phyloP scores from a whole-genome alignment of 2,888 invertebrate species.

The Sisyra nigra region DNA sequence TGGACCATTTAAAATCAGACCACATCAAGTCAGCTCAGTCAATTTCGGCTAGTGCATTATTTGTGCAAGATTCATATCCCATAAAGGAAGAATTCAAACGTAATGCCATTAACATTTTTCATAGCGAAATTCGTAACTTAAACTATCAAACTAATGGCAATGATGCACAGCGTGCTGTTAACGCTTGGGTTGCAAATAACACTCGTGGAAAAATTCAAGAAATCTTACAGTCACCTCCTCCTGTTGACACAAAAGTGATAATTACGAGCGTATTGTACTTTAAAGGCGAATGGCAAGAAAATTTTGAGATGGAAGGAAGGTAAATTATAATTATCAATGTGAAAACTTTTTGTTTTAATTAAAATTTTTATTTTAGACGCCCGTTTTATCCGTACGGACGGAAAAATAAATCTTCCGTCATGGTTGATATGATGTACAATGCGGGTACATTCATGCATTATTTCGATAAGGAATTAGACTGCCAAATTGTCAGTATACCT shows the following conservation, averaged over 20 bases:
- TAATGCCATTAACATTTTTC: slow-evolving; percentile 36
- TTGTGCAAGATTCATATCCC: slow-evolving; percentile 37
- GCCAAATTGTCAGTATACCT: slow-evolving; percentile 50
- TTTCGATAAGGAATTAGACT: slow-evolving; percentile 31
- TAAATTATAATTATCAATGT: slow-evolving; percentile 18
- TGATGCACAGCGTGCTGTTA: slow-evolving; percentile 32
- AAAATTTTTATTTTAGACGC: slow-evolving; percentile 27
- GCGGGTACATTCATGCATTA: slow-evolving; percentile 41
- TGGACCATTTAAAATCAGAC: slow-evolving; percentile 20
- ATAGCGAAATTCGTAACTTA: slow-evolving; percentile 35
- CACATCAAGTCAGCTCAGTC: background rate
- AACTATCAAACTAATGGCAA: slow-evolving; percentile 31
- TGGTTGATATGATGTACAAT: slow-evolving; percentile 50
- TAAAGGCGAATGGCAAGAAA: slow-evolving; percentile 49
- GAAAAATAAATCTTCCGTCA: slow-evolving; percentile 23
- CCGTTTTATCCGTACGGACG: slow-evolving; percentile 36
- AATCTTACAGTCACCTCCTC: slow-evolving; percentile 36
- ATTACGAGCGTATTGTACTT: slow-evolving; percentile 56
- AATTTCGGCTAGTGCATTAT: slow-evolving; percentile 34
- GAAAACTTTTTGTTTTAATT: background rate
- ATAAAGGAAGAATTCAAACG: slow-evolving; percentile 35
- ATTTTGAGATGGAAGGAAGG: slow-evolving; percentile 38
- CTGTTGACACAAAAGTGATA: slow-evolving; percentile 37
- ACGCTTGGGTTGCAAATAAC: slow-evolving; percentile 44
- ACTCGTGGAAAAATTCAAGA: slow-evolving; percentile 44